Conservation (phyloP, 2,888 invertebrate genomes). For the Calameuta idolon region DNA sequence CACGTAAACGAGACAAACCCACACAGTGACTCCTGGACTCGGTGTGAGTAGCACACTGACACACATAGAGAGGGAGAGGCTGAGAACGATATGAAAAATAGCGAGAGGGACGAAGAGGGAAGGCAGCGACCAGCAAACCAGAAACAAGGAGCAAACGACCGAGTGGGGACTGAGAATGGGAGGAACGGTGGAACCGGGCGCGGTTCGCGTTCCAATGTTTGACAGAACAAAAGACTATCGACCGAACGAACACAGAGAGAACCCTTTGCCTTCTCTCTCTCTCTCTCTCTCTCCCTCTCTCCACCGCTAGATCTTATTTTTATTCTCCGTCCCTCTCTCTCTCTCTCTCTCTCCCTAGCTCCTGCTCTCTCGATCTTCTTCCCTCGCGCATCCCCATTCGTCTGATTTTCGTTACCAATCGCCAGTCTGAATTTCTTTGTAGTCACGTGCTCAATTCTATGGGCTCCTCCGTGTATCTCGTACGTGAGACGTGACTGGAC, state of each 20-base stretch:
- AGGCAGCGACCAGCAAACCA: constrained; percentile 6
- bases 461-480: constrained; percentile 17
- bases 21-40: constrained; percentile 15
- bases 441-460: constrained; percentile 22
- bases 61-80: constrained; percentile 11
- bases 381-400: constrained; percentile 16
- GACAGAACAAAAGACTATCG: constrained; percentile 66
- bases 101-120: constrained; percentile 1
- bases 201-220: constrained; percentile 62
- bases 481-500: too few species aligned
- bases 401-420: constrained; percentile 9
- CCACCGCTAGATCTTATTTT: not conserved
- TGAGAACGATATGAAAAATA: too few species aligned
- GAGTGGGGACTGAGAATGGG: constrained; percentile 8
- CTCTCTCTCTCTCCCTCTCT: not conserved
- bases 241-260: constrained; percentile 35
- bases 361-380: constrained; percentile 1
- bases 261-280: constrained; percentile 5
- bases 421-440: too few species aligned
- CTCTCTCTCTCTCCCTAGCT: not conserved
- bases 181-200: constrained; percentile 40
- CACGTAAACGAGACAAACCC: constrained; percentile 28
- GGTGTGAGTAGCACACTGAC: constrained; percentile 31
- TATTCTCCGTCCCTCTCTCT: constrained; percentile 1
- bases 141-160: not conserved